Percentiles rank a stretch among this genome's conserved stretches.
Conservation (phyloP, 1,140 invertebrate genomes). For the Pseudoatta argentina region DNA sequence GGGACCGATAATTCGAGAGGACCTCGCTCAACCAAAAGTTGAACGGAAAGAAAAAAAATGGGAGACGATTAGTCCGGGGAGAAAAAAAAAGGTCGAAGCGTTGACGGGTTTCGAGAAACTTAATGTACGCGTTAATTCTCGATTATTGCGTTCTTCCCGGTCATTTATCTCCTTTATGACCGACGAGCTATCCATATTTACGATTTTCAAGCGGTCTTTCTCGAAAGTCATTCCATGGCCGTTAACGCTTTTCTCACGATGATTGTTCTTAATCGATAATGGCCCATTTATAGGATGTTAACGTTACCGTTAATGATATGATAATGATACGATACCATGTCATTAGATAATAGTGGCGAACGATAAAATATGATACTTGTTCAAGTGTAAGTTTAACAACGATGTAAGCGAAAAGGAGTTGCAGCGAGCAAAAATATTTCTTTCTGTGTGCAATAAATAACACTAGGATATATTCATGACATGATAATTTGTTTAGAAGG, state of each 20-base stretch:
- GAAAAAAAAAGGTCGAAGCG: slow-evolving; percentile 32
- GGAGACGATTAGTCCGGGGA: slow-evolving; percentile 6
- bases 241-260: slow-evolving; percentile 37
- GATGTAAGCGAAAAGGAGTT: background rate
- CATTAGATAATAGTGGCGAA: background rate
- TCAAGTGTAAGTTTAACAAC: background rate
- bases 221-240: slow-evolving; percentile 33
- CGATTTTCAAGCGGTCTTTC: slow-evolving; percentile 58
- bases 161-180: slow-evolving; percentile 71
- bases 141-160: slow-evolving; percentile 43
- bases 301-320: slow-evolving; percentile 24
- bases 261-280: slow-evolving; percentile 40
- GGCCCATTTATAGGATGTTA: slow-evolving; percentile 30
- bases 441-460: background rate
- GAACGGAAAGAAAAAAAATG: slow-evolving; percentile 45
- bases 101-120: slow-evolving; percentile 40
- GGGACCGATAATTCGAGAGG: slow-evolving; percentile 62
- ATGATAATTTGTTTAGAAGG: background rate
- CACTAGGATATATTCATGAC: background rate
- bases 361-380: slow-evolving; percentile 9
- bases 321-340: slow-evolving; percentile 15
- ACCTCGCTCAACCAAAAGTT: slow-evolving; percentile 15
- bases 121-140: slow-evolving; percentile 71
- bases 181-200: slow-evolving; percentile 67
- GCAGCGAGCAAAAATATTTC: background rate